A percentile compares a stretch with the other conserved stretches of the same genome.
phyloP scores from a whole-genome alignment of 2,797 vertebrate species.

The Premnoplex brunnescens region DNA sequence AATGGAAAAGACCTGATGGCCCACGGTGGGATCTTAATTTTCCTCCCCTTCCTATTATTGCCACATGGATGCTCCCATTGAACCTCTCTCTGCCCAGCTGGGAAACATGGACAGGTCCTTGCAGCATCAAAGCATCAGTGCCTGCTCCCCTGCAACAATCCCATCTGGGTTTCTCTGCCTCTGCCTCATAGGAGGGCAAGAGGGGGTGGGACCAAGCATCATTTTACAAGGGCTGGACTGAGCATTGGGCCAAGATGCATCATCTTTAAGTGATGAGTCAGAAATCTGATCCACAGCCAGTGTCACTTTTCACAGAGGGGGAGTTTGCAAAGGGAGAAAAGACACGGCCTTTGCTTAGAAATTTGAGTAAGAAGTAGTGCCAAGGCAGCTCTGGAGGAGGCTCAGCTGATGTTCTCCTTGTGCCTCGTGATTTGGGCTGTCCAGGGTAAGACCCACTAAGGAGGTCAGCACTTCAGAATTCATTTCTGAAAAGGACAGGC shows the following conservation, averaged over 20 bases:
- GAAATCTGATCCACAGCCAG: not conserved
- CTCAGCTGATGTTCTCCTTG: not conserved
- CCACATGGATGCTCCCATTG: not conserved
- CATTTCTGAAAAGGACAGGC: not conserved
- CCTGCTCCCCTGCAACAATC: not conserved
- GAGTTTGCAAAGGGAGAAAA: not conserved
- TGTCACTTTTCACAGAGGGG: not conserved
- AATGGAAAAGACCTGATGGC: not conserved
- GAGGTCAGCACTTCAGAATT: not conserved
- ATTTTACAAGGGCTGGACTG: not conserved
- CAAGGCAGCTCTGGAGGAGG: not conserved
- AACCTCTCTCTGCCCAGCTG: not conserved
- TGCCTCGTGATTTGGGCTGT: not conserved
- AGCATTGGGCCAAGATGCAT: not conserved
- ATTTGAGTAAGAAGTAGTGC: not conserved
- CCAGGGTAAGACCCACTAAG: not conserved
- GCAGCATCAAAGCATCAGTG: not conserved
- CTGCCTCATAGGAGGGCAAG: not conserved
- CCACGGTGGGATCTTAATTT: not conserved
- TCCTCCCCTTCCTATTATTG: not conserved
- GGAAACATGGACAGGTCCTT: not conserved
- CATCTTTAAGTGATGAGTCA: conserved; percentile 49
- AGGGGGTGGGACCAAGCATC: not conserved
- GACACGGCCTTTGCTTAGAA: not conserved
- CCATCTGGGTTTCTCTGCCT: not conserved